These are phyloP conservation scores for Podarcis raffonei DNA, from an alignment of 2,113 vertebrate genomes.

Conservation along the genomic window DNA sequence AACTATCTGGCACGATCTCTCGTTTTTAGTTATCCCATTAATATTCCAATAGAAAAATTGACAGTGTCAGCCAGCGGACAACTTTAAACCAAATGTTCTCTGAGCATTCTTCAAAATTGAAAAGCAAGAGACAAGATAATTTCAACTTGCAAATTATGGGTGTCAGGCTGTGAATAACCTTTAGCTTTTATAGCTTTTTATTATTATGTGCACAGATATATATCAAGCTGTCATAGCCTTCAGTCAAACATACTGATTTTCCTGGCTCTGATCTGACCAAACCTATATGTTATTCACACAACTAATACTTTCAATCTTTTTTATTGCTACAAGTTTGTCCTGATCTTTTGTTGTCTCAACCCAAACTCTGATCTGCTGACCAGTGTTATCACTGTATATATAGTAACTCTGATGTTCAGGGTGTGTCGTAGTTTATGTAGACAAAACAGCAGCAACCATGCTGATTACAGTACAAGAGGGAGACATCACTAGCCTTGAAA, in stretches of 20 bases:
- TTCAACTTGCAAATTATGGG: constrained; percentile 53
- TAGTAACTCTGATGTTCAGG: too few relatives aligned
- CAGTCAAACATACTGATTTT: neutral
- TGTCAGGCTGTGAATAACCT: constrained; percentile 42
- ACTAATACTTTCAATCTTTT: neutral
- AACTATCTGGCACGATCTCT: constrained; percentile 18
- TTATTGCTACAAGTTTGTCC: neutral
- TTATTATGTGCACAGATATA: constrained; percentile 40
- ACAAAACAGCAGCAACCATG: too few relatives aligned
- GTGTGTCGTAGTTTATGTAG: too few relatives aligned
- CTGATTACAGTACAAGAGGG: too few relatives aligned
- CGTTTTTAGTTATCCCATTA: constrained; percentile 43
- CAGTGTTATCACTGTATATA: too few relatives aligned
- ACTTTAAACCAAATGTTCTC: constrained; percentile 30
- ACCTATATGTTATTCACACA: neutral
- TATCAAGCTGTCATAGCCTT: constrained; percentile 37
- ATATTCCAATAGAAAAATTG: constrained; percentile 43
- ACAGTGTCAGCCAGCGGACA: neutral
- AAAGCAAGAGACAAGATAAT: constrained; percentile 55
- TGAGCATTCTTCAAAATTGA: constrained; percentile 43
- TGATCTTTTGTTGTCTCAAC: neutral
- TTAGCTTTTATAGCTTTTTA: constrained; percentile 43
- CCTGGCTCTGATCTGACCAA: neutral
- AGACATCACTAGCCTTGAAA: too few relatives aligned
- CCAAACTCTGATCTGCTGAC: neutral